A percentile compares a stretch with the other conserved stretches of the same genome.
Evolutionary conservation across 92 coral and sea anemone species (phyloP).

Genomic region (Pocillopora meandrina): DNA sequence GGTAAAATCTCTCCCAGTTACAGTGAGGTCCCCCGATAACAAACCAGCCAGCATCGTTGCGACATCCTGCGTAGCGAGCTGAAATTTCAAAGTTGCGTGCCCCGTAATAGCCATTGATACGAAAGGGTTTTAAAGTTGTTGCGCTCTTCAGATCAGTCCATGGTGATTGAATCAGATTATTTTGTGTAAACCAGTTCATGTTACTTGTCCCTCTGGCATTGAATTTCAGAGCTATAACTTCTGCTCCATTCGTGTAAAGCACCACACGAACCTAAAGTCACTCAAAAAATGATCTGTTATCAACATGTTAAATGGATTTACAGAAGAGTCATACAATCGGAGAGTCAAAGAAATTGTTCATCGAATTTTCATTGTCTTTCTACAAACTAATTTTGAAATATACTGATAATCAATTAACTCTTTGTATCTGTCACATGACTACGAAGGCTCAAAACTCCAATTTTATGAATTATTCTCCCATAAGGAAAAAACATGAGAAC

Average conservation of each 20-base stretch:
- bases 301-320: not conserved
- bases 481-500: no score
- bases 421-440: no score
- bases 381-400: no score
- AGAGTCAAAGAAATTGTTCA: no score
- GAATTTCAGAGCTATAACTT: conserved; percentile 23
- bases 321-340: no score
- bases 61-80: conserved; percentile 25
- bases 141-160: conserved; percentile 32
- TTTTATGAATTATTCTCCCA: not conserved
- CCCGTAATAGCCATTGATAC: not conserved
- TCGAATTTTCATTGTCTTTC: no score
- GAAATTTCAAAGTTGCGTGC: conserved; percentile 39
- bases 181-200: conserved; percentile 37
- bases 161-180: conserved; percentile 25
- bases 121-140: conserved; percentile 16
- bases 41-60: conserved; percentile 40
- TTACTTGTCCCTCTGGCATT: conserved; percentile 25
- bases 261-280: conserved; percentile 43
- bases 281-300: not conserved
- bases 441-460: no score
- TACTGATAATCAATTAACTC: no score
- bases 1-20: conserved; percentile 24
- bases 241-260: conserved; percentile 18
- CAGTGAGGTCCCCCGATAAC: conserved; percentile 5